A percentile compares a stretch with the other conserved stretches of the same genome.
These are phyloP conservation scores for Drosophila sp. DNA, from an alignment of 1,140 invertebrate species.

Conservation along the genomic window DNA sequence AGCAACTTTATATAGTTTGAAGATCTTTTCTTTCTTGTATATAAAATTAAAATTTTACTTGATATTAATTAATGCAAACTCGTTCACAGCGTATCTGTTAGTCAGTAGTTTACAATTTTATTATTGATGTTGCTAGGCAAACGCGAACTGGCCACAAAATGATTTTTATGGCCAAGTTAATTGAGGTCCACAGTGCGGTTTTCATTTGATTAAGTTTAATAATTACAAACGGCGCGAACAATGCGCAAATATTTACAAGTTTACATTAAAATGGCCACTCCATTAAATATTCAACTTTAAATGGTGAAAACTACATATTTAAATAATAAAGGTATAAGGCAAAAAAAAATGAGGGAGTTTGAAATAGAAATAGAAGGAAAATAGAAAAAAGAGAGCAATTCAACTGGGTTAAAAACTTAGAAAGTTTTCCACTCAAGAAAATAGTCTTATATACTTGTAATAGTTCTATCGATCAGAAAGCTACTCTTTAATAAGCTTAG, in stretches of 20 bases:
- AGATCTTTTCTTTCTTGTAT: not conserved
- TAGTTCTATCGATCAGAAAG: too few relatives aligned
- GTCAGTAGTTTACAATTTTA: not conserved
- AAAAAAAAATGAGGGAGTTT: too few relatives aligned
- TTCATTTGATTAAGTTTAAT: conserved; percentile 80
- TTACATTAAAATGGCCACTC: conserved; percentile 27
- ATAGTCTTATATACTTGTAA: too few relatives aligned
- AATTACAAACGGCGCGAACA: conserved; percentile 55
- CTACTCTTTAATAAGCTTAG: too few relatives aligned
- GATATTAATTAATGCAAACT: not conserved
- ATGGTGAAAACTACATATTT: not conserved
- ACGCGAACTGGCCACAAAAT: conserved; percentile 67
- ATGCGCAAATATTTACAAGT: conserved; percentile 62
- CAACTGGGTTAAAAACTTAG: too few relatives aligned
- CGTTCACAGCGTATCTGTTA: not conserved
- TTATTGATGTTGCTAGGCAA: conserved; percentile 30
- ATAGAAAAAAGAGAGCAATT: too few relatives aligned
- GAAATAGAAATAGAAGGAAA: too few relatives aligned
- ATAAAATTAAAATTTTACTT: not conserved
- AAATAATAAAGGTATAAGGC: not conserved
- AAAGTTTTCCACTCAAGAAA: too few relatives aligned
- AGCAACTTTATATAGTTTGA: too few relatives aligned
- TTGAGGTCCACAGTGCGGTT: conserved; percentile 72
- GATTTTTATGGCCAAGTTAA: conserved; percentile 77
- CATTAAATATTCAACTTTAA: conserved; percentile 28